Evolutionary conservation across 2,113 vertebrate species (phyloP).

Genomic region (Jaculus jaculus): DNA sequence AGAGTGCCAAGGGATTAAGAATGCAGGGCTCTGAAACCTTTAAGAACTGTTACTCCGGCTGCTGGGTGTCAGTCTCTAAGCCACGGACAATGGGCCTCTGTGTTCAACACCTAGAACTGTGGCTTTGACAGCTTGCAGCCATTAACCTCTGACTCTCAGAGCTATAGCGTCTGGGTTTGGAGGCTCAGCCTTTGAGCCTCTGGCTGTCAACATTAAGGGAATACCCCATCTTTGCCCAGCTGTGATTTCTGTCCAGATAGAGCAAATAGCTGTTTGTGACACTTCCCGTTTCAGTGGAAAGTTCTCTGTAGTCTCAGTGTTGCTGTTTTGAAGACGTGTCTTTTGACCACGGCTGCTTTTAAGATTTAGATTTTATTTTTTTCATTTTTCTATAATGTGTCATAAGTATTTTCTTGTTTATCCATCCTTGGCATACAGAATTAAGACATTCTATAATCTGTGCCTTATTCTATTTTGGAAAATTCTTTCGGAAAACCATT

Average conservation of each 20-base stretch:
- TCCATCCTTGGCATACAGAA: not conserved
- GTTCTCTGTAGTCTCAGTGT: not conserved
- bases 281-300: not conserved
- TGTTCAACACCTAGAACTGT: not conserved
- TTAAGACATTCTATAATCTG: not conserved
- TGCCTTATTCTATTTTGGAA: not conserved
- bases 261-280: not conserved
- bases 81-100: not conserved
- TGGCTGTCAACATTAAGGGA: not conserved
- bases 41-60: not conserved
- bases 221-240: not conserved
- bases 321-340: not conserved
- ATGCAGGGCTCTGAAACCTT: not conserved
- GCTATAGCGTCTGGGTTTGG: not conserved
- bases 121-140: not conserved
- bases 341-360: not conserved
- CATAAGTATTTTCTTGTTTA: not conserved
- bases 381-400: not conserved
- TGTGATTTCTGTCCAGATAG: not conserved
- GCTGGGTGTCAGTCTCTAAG: not conserved
- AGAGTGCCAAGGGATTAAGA: too few species aligned
- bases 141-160: not conserved
- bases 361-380: not conserved
- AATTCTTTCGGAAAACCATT: not conserved
- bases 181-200: not conserved